Evolutionary conservation across 2,113 vertebrate genomes (phyloP).

Genomic region (Parus major): DNA sequence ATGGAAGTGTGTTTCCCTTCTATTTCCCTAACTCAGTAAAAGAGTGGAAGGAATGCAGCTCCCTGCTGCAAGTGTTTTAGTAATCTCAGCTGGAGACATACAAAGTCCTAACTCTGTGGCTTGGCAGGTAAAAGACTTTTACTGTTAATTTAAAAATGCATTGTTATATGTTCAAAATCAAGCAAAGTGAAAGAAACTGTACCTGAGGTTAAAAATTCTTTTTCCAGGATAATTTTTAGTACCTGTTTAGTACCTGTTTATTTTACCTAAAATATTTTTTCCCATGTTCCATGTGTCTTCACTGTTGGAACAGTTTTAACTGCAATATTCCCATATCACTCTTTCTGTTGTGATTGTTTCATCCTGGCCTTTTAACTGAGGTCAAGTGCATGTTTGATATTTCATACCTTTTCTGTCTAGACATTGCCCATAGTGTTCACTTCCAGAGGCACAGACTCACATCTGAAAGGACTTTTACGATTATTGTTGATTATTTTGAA

Average conservation of each 20-base stretch:
- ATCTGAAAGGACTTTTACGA: background rate
- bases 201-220: background rate
- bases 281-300: background rate
- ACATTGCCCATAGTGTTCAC: background rate
- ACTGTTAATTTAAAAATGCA: background rate
- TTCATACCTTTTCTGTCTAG: conserved; percentile 26
- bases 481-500: background rate
- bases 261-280: background rate
- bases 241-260: background rate
- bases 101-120: background rate
- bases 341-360: background rate
- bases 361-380: conserved; percentile 21
- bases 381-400: conserved; percentile 20
- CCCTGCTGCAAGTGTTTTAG: conserved; percentile 39
- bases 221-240: background rate
- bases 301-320: background rate
- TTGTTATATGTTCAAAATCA: background rate
- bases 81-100: conserved; percentile 32
- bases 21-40: background rate
- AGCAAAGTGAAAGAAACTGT: background rate
- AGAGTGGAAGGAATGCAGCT: conserved; percentile 48
- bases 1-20: background rate
- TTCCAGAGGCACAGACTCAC: background rate
- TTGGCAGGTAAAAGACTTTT: conserved; percentile 16
- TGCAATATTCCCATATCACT: background rate